Conservation (phyloP, 2,888 invertebrate species). For the Calliopum simillimum region DNA sequence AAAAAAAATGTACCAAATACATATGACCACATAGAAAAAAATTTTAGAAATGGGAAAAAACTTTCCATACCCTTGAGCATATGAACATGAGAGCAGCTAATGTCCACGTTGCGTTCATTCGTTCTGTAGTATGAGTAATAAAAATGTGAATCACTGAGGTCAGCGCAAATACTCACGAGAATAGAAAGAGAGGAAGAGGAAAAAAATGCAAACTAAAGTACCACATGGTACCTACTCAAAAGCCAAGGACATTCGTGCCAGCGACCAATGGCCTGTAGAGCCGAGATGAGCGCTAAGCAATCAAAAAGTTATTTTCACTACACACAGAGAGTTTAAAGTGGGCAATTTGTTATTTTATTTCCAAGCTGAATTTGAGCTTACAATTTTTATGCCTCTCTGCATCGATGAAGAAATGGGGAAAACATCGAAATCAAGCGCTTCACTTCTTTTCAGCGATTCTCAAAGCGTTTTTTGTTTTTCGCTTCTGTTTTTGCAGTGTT, state of each 20-base stretch:
- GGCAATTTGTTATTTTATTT: too few relatives aligned
- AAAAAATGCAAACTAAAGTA: slow-evolving; percentile 1
- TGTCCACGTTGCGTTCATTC: slow-evolving; percentile 29
- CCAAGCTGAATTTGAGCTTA: too few relatives aligned
- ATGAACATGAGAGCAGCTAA: slow-evolving; percentile 16
- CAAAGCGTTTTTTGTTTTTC: too few relatives aligned
- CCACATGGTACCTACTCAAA: slow-evolving; percentile 35
- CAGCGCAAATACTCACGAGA: not conserved
- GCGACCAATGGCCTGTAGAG: not conserved
- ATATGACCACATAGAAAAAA: not conserved
- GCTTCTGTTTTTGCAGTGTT: too few relatives aligned
- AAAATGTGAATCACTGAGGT: slow-evolving; percentile 26
- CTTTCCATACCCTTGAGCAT: slow-evolving; percentile 12
- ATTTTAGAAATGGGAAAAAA: slow-evolving; percentile 15
- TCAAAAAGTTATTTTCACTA: slow-evolving; percentile 23
- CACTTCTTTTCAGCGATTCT: too few relatives aligned
- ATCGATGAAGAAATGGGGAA: too few relatives aligned
- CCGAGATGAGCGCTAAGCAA: slow-evolving; percentile 10
- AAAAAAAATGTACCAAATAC: not conserved
- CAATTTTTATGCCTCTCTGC: not conserved
- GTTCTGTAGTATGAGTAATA: slow-evolving; percentile 29
- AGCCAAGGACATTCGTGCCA: slow-evolving; percentile 15
- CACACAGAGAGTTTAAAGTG: not conserved
- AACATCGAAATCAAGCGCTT: not conserved
- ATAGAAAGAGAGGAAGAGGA: not conserved